These are phyloP conservation scores for Bufotes viridis DNA, from an alignment of 2,797 vertebrate species.

Conservation along the genomic window DNA sequence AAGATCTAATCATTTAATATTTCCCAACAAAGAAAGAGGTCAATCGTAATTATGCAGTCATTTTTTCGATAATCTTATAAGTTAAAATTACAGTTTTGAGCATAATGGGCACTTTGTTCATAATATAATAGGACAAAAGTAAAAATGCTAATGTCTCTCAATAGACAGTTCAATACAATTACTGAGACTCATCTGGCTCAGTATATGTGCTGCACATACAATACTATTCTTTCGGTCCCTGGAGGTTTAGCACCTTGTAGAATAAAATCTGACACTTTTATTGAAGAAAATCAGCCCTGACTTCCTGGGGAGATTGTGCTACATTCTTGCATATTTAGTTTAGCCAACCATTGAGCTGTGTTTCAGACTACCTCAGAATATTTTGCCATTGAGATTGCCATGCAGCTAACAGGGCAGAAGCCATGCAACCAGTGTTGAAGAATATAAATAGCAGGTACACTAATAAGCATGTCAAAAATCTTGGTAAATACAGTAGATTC, in stretches of 20 bases:
- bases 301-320: not conserved
- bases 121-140: not conserved
- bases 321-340: too few species aligned
- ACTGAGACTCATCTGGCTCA: not conserved
- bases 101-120: not conserved
- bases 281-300: not conserved
- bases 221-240: not conserved
- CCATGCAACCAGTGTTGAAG: not conserved
- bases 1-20: conserved; percentile 11
- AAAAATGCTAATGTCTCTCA: not conserved
- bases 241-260: not conserved
- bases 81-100: not conserved
- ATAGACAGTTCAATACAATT: not conserved
- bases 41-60: not conserved
- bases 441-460: too few species aligned
- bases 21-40: not conserved
- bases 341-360: too few species aligned
- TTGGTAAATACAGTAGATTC: too few species aligned
- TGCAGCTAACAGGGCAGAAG: not conserved
- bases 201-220: not conserved
- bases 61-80: not conserved
- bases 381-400: not conserved
- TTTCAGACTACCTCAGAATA: too few species aligned
- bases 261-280: not conserved
- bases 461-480: too few species aligned